Conservation (phyloP, 2,797 vertebrate genomes). For the Yasuhikotakia modesta region DNA sequence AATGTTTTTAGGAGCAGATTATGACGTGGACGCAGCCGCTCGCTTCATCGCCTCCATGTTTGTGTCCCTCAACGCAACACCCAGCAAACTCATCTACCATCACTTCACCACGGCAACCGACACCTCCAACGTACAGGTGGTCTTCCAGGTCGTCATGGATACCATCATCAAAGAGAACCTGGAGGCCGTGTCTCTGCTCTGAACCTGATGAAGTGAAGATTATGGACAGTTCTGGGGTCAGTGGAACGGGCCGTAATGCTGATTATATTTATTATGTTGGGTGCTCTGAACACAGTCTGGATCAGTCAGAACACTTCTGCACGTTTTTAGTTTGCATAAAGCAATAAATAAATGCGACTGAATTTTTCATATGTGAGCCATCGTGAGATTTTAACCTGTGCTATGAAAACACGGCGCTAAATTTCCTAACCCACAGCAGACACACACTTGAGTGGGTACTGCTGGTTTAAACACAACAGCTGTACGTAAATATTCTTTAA, state of each 20-base stretch:
- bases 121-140: conserved; percentile 81
- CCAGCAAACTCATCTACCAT: conserved; percentile 78
- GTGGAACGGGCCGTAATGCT: neutral
- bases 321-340: neutral
- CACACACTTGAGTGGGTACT: conserved; percentile 5
- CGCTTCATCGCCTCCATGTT: conserved; percentile 76
- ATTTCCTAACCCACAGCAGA: neutral
- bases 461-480: neutral
- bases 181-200: conserved; percentile 79
- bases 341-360: conserved; percentile 5
- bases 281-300: neutral
- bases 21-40: conserved; percentile 77
- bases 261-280: conserved; percentile 22
- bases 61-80: conserved; percentile 69
- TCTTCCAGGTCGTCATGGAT: conserved; percentile 84
- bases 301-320: neutral
- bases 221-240: neutral
- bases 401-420: neutral
- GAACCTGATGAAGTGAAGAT: conserved; percentile 16
- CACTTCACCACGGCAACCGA: conserved; percentile 83
- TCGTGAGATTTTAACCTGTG: neutral
- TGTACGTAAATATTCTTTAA: neutral
- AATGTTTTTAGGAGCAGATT: conserved; percentile 74
- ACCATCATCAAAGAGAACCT: conserved; percentile 82
- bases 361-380: neutral